Percentiles rank a stretch among this genome's conserved stretches.
Evolutionary conservation across 1,140 invertebrate genomes (phyloP).

Genomic region (Stegodyphus dumicola): DNA sequence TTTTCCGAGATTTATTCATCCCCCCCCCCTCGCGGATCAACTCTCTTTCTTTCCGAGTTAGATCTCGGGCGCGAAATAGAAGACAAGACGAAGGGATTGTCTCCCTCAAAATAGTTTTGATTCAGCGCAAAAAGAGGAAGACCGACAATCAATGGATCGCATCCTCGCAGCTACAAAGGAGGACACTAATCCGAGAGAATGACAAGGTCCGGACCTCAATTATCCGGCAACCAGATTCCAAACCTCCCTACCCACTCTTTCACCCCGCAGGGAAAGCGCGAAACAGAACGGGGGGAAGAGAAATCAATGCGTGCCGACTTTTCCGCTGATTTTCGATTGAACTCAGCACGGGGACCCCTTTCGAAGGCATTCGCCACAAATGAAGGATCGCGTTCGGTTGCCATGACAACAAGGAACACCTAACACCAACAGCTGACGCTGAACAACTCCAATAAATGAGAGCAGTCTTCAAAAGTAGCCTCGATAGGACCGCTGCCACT

Average conservation of each 20-base stretch:
- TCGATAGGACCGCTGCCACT: slow-evolving; percentile 8
- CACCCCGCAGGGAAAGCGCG: not conserved
- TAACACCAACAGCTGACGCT: slow-evolving; percentile 57
- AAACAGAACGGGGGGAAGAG: slow-evolving; percentile 26
- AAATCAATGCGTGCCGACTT: slow-evolving; percentile 40
- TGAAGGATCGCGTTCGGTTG: slow-evolving; percentile 54
- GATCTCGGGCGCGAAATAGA: not conserved
- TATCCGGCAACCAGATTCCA: slow-evolving; percentile 55
- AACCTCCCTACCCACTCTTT: not conserved
- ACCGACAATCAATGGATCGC: slow-evolving; percentile 46
- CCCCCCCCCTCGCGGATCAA: not conserved
- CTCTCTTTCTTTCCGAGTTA: slow-evolving; percentile 11
- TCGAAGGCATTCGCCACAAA: slow-evolving; percentile 22
- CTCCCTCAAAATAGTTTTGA: slow-evolving; percentile 16
- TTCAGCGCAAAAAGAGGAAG: slow-evolving; percentile 16
- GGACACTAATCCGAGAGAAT: slow-evolving; percentile 60
- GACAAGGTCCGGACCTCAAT: slow-evolving; percentile 61
- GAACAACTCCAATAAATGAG: slow-evolving; percentile 59
- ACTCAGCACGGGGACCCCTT: not conserved
- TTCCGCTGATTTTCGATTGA: slow-evolving; percentile 54
- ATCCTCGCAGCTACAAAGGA: slow-evolving; percentile 34
- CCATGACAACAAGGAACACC: slow-evolving; percentile 38
- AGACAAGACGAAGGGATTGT: not conserved
- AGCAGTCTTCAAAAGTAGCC: slow-evolving; percentile 15
- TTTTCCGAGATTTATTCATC: not conserved